Percentiles rank a stretch among this genome's conserved stretches.
Conservation (phyloP, 2,113 vertebrate species). For the Callithrix jacchus region DNA sequence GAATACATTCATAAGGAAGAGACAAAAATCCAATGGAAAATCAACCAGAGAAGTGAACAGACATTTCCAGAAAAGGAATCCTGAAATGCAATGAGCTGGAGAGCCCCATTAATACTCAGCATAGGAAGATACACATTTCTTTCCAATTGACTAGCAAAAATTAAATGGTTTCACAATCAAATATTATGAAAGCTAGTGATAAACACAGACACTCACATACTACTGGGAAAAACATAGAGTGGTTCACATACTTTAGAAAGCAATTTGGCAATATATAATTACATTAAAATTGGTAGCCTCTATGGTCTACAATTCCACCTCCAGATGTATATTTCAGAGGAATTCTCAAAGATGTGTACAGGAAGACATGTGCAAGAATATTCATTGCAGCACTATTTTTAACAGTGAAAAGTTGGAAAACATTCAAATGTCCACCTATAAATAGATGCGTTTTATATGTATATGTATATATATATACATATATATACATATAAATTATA, state of each 20-base stretch:
- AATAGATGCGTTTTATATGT: too few relatives aligned
- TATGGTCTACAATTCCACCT: not conserved
- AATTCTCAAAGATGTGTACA: not conserved
- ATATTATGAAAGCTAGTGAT: not conserved
- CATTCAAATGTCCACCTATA: slow-evolving; percentile 44
- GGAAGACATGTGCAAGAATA: not conserved
- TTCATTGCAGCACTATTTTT: not conserved
- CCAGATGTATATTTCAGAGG: slow-evolving; percentile 41
- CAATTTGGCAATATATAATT: not conserved
- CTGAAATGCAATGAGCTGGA: not conserved
- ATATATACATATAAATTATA: not conserved
- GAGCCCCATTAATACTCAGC: not conserved
- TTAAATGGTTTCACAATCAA: not conserved
- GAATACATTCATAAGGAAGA: not conserved
- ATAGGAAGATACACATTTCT: not conserved
- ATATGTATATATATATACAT: too few relatives aligned
- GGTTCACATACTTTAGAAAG: not conserved
- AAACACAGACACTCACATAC: not conserved
- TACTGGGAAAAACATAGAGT: not conserved
- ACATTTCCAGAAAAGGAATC: not conserved
- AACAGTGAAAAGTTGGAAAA: slow-evolving; percentile 43
- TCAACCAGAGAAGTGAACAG: not conserved
- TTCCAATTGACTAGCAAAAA: not conserved
- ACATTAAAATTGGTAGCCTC: not conserved
- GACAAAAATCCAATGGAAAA: not conserved